Evolutionary conservation across 2,113 vertebrate genomes (phyloP).

Genomic region (Sylvicapra grimmia): DNA sequence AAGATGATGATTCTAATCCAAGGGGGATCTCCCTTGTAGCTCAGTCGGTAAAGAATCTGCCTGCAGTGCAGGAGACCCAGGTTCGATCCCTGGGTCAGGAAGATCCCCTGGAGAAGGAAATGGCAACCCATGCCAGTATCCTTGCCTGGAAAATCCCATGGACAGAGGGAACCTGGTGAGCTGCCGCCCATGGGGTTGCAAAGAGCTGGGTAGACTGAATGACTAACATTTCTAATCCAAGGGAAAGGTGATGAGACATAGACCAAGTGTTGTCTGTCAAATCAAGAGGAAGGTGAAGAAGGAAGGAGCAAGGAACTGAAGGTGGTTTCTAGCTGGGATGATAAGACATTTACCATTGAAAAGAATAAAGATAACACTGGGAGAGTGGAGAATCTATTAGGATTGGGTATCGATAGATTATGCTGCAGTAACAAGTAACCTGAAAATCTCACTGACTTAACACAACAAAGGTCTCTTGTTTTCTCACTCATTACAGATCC

Average conservation of each 20-base stretch:
- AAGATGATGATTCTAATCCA: not conserved
- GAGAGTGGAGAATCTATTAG: not conserved
- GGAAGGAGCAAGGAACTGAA: not conserved
- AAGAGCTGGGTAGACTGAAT: not conserved
- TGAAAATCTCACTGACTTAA: not conserved
- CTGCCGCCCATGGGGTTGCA: not conserved
- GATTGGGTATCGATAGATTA: not conserved
- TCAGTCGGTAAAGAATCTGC: not conserved
- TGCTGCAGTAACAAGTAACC: not conserved
- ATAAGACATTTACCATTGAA: not conserved
- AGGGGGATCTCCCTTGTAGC: not conserved
- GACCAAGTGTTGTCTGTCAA: not conserved
- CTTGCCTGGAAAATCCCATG: not conserved
- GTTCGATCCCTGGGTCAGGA: not conserved
- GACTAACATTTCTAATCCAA: not conserved
- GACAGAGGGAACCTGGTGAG: not conserved
- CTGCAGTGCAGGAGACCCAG: not conserved
- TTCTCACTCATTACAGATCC: not conserved
- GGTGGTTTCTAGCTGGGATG: not conserved
- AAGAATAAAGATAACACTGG: not conserved
- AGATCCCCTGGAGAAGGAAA: not conserved
- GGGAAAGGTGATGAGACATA: not conserved
- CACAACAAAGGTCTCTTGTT: not conserved
- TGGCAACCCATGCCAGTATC: not conserved
- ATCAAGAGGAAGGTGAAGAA: not conserved